phyloP scores from a whole-genome alignment of 2,888 invertebrate species.

The Mimas tiliae region DNA sequence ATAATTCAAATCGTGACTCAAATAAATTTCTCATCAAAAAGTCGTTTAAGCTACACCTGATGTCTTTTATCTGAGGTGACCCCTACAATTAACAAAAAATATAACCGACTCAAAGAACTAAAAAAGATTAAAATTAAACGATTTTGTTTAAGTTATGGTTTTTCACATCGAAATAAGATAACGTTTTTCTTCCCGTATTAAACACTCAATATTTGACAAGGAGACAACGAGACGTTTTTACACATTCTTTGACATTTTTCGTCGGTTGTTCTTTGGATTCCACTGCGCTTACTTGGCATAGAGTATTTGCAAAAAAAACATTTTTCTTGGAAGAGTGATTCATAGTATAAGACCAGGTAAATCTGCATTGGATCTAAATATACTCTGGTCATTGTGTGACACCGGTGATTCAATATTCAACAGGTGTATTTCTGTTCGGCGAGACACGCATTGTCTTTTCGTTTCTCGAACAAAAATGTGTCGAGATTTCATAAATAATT shows the following conservation, averaged over 20 bases:
- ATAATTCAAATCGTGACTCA: too few species aligned
- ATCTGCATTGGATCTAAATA: conserved; percentile 12
- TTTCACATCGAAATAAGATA: too few species aligned
- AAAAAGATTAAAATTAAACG: too few species aligned
- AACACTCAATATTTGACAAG: too few species aligned
- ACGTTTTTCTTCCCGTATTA: too few species aligned
- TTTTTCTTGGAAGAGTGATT: background rate
- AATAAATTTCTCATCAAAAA: background rate
- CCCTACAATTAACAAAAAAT: too few species aligned
- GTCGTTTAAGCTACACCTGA: conserved; percentile 2
- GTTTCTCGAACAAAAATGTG: background rate
- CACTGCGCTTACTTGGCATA: conserved; percentile 1
- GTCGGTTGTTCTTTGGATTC: background rate
- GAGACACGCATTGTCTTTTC: conserved; percentile 12
- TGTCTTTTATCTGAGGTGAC: background rate
- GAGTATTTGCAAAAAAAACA: background rate
- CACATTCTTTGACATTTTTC: background rate
- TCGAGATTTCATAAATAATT: background rate
- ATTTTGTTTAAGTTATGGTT: too few species aligned
- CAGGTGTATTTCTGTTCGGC: conserved; percentile 19
- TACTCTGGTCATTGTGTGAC: background rate
- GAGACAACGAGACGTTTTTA: background rate
- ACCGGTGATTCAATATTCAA: conserved; percentile 19
- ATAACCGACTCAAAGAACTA: too few species aligned
- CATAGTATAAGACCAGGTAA: background rate